These are phyloP conservation scores for Heliconius nattereri DNA, from an alignment of 1,140 invertebrate genomes.

Conservation along the genomic window DNA sequence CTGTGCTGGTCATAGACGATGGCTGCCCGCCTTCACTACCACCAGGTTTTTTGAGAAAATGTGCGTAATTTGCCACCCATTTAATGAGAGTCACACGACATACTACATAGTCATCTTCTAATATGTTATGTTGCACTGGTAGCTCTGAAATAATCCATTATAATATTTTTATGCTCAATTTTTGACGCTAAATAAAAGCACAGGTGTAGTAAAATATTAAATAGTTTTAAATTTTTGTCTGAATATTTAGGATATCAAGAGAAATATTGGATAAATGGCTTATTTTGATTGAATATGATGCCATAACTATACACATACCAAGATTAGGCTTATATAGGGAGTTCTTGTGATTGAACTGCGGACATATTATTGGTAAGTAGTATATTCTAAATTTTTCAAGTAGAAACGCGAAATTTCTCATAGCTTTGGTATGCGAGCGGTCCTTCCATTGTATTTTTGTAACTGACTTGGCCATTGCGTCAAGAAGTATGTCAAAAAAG, in stretches of 20 bases:
- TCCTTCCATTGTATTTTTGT: constrained; percentile 96
- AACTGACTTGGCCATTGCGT: constrained; percentile 94
- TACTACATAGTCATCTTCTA: constrained; percentile 86
- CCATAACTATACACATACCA: constrained; percentile 79
- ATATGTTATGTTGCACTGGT: constrained; percentile 80
- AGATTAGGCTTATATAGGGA: constrained; percentile 94
- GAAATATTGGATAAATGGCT: background rate
- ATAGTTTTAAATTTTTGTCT: background rate
- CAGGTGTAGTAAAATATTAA: background rate
- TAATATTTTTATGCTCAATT: background rate
- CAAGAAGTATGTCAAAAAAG: constrained; percentile 93
- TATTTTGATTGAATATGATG: no score
- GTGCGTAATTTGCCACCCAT: constrained; percentile 93
- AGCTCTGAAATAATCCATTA: constrained; percentile 72
- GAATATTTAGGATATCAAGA: background rate
- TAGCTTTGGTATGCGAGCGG: constrained; percentile 87
- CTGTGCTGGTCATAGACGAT: constrained; percentile 74
- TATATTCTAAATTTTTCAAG: constrained; percentile 95
- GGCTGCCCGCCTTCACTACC: constrained; percentile 79
- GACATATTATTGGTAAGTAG: constrained; percentile 95
- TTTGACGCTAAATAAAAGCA: background rate
- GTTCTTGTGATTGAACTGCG: constrained; percentile 91
- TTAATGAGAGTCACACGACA: constrained; percentile 93
- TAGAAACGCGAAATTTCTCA: constrained; percentile 93
- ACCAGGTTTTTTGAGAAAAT: constrained; percentile 84